Evolutionary conservation across 2,113 vertebrate species (phyloP).

Genomic region (Passer domesticus): DNA sequence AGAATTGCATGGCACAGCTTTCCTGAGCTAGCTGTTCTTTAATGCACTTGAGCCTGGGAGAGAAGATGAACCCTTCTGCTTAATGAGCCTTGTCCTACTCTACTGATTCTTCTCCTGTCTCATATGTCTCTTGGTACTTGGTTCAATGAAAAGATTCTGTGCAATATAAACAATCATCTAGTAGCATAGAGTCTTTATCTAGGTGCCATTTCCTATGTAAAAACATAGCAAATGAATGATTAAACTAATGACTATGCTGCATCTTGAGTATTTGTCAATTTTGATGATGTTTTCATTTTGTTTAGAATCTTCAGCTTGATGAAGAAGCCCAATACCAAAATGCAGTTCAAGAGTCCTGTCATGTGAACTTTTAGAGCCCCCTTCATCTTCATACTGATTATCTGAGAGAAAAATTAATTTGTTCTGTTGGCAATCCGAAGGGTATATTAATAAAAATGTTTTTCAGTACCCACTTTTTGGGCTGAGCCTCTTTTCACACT

Average conservation of each 20-base stretch:
- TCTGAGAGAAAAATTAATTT: constrained; percentile 46
- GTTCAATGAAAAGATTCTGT: background rate
- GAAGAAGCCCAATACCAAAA: constrained; percentile 82
- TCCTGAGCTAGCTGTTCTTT: background rate
- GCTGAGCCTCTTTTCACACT: background rate
- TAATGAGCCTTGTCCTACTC: constrained; percentile 7
- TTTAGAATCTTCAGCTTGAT: constrained; percentile 80
- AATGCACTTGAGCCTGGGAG: background rate
- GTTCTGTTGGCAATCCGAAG: constrained; percentile 42
- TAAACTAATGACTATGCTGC: background rate
- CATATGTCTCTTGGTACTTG: background rate
- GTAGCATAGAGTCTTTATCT: background rate
- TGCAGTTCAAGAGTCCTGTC: constrained; percentile 80
- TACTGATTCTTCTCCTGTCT: background rate
- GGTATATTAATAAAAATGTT: constrained; percentile 68
- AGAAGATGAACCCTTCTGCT: background rate
- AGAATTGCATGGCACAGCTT: background rate
- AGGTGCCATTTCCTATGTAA: background rate
- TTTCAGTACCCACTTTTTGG: constrained; percentile 38
- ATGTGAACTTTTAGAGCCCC: constrained; percentile 68
- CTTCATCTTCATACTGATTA: constrained; percentile 52
- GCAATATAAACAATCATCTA: background rate
- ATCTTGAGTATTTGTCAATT: background rate
- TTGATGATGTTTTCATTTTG: constrained; percentile 48
- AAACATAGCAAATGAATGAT: background rate